A percentile compares a stretch with the other conserved stretches of the same genome.
These are phyloP conservation scores for Drosophila willistoni DNA, from an alignment of 1,140 invertebrate genomes.

Conservation along the genomic window DNA sequence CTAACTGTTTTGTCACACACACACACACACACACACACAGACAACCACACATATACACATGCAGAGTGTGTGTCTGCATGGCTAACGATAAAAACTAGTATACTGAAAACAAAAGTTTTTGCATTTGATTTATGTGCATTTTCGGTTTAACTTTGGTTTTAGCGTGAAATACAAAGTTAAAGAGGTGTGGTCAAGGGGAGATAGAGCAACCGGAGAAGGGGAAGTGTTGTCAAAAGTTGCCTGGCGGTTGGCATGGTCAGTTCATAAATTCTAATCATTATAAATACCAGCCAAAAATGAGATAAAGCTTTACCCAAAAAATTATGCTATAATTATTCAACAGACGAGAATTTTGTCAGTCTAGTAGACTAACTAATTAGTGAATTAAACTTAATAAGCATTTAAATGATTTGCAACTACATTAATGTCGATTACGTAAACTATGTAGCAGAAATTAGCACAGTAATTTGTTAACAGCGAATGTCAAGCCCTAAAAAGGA, in stretches of 20 bases:
- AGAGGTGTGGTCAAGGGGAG: slow-evolving; percentile 23
- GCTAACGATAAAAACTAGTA: slow-evolving; percentile 63
- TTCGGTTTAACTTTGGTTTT: slow-evolving; percentile 72
- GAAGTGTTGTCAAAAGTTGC: slow-evolving; percentile 1
- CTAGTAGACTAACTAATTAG: neutral
- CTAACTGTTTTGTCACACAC: slow-evolving; percentile 52
- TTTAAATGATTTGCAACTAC: too few species aligned
- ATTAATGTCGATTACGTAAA: too few species aligned
- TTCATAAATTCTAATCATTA: slow-evolving; percentile 73
- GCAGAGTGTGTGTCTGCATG: slow-evolving; percentile 44
- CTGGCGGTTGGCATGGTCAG: slow-evolving; percentile 28
- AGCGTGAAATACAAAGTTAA: slow-evolving; percentile 64
- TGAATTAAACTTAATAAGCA: neutral
- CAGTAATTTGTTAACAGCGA: too few species aligned
- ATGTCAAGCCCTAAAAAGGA: too few species aligned
- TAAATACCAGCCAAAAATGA: slow-evolving; percentile 55
- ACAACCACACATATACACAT: slow-evolving; percentile 11
- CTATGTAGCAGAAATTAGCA: too few species aligned
- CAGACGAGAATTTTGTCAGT: neutral
- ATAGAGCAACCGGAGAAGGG: neutral
- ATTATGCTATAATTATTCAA: slow-evolving; percentile 25
- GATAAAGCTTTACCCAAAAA: slow-evolving; percentile 11
- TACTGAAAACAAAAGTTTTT: slow-evolving; percentile 73
- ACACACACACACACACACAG: slow-evolving; percentile 8
- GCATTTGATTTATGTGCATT: slow-evolving; percentile 75